Base-by-base conservation (phyloP, 2,797 vertebrate species). In the Tamandua tetradactyla region DNA sequence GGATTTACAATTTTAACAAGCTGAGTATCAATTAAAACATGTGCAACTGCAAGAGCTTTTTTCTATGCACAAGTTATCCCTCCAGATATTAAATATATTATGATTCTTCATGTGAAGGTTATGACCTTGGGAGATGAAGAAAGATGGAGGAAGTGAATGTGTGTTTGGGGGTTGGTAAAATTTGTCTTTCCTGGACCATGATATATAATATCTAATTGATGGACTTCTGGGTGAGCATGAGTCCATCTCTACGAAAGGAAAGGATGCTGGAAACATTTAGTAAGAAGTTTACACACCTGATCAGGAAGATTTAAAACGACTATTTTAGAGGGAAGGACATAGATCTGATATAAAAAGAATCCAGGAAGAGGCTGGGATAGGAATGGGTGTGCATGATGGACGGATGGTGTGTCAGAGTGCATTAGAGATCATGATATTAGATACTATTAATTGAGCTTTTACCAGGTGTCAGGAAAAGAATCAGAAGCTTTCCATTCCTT, bases 241-340 rank as follows among this genome's bases (percentile, higher is more conserved):
- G 8, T 2, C 3, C 20, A 20, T 81, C 35, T 64, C 78, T 74
- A 92, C 0, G 42, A 68, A 17, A 27, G 57, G 49, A 14, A 74
- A 81, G 23, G 52, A 15, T 49, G n/a, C 37, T 88, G 47, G 68
- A 62, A 49, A 30, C 66, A 85, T 52, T 84, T 81, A 68, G 64
- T 17, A 87, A 85, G 23, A 81, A 20, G 69, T 78, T 72, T 61
- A 42, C 22, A 13, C 35, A 72, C 42, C 30, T 57, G 69, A 20
- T 83, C 74, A 86, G 59, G 35, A 85, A 11, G 35, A 71, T 82
- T 89, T 91, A 74, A 79, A 94, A 80, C 74, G 71, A 59, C 17
- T 62, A 27, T 80, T 83, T 85, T 64, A 59, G 11, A 8, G 7
- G 5, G 7, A 59, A 88, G 14, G 12, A 49, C 30, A 72, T 64